phyloP scores from a whole-genome alignment of 2,113 vertebrate genomes.

The Craseonycteris thonglongyai region DNA sequence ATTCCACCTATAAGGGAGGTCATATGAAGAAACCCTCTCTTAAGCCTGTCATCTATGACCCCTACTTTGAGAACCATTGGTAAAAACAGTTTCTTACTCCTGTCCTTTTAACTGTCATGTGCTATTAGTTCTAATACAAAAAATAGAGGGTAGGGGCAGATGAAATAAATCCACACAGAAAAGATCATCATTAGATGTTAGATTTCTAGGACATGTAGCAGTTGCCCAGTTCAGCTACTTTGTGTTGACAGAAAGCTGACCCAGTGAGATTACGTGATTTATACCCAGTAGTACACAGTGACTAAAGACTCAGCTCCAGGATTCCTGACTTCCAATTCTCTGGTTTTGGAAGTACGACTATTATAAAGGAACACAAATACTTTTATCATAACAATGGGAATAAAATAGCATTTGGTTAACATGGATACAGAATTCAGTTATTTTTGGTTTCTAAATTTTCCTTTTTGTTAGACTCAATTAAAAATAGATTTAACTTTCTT shows the following conservation, averaged over 20 bases:
- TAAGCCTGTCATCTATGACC: background rate
- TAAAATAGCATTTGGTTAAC: background rate
- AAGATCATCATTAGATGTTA: background rate
- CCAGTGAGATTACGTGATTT: background rate
- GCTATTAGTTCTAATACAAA: background rate
- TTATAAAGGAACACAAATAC: background rate
- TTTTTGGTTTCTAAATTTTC: background rate
- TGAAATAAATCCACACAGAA: background rate
- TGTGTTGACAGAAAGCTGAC: background rate
- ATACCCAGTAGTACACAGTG: background rate
- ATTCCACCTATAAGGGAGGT: too few species aligned
- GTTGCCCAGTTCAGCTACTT: background rate
- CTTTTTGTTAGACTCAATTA: background rate
- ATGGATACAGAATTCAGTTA: background rate
- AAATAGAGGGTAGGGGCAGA: background rate
- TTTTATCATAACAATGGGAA: background rate
- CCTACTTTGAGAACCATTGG: background rate
- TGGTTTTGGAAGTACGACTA: background rate
- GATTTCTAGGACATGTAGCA: background rate
- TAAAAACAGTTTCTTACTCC: background rate
- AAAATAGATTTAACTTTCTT: background rate
- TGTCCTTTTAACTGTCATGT: background rate
- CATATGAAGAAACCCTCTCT: background rate
- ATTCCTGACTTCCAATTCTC: background rate
- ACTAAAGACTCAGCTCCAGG: background rate